Base-by-base conservation (phyloP, 2,888 invertebrate species). In the Lithophane leautieri region DNA sequence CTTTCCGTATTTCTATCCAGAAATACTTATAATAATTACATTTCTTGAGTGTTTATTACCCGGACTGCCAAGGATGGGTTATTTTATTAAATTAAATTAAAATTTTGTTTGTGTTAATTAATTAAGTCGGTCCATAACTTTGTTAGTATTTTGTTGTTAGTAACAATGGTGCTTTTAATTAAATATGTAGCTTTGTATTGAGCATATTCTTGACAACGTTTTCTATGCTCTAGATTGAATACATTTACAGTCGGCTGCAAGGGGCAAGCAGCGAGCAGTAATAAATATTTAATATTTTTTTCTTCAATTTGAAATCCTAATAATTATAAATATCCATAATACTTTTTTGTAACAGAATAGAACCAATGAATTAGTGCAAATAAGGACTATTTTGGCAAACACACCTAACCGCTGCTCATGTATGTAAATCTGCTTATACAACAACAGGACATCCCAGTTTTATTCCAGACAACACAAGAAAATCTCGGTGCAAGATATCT, bases 401-500 rank as follows among this genome's bases (percentile, higher is more conserved):
- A 44, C 19, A 19, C n/a, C 0, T 42, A 47, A 42, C 61, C 9
- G 14, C 8, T 50, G 28, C 34, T 66, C 34, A 25, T 42, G 28
- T 60, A 44, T 58, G 52, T 60, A 42, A 63, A 58, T 19, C 28
- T 28, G 54, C n/a, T 60, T 61, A 63, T 34, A 44, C 42, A 56
- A 42, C 54, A 62, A 62, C 50, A 62, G 47, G 22, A 42, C 58
- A 63, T 34, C 0, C 63, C 22, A 78, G 70, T 78, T 82, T 85
- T 65, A 81, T 50, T 19, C 54, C 74, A 14, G 44, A 65, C 52
- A 70, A 73, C 85, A 84, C 79, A 79, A 76, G 67, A 77, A 88
- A 81, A 84, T 56, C 84, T 79, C 72, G 54, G 61, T 81, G 82
- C 79, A 86, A 84, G 88, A 79, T 81, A 74, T 34, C 34, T 34